Evolutionary conservation across 2,797 vertebrate species (phyloP), one percentile per base, ranked within the genome.

Genomic region (Falco biarmicus): DNA sequence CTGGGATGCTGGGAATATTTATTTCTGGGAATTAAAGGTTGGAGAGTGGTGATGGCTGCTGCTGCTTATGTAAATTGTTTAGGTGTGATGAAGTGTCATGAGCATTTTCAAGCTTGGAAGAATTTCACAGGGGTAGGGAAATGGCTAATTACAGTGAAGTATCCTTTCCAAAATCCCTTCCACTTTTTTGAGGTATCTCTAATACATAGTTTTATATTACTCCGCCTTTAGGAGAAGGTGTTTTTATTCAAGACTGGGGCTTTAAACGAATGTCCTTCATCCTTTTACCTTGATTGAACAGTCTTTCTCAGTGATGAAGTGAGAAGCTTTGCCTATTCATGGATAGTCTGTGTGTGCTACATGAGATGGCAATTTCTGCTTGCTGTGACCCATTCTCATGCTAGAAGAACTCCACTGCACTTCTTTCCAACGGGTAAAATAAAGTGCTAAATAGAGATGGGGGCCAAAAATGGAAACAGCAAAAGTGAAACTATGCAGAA

Each of bases 351-450:
- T 66, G 19, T 79, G 50, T 83, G 60, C 85, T 89, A 84, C 51
- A 17, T 80, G 90, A 94, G 87, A 84, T 60, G 47, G 57, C 85
- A 87, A 10, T 93, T 96, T 90, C 79, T 90, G 57, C 75, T 91
- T 91, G 59, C 66, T 85, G 59, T 70, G 60, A 64, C n/a, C 59
- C 37, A 16, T 77, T 90, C 39, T 71, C 16, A 24, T 64, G 37
- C 29, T 47, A 14, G 61, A 51, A 80, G 65, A 93, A 75, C 47
- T 45, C 53, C n/a, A 19, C 28, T 77, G 71, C 11, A 6, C 41
- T 84, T 84, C 64, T 92, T 85, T 56, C 53, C 22, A 78, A 21
- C 0, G 10, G 29, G 54, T 60, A 75, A 74, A 93, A 90, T n/a
- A 45, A 59, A 65, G 22, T 4, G 3, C 47, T 80, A 88, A 84